Conservation (phyloP, 2,113 vertebrate species). For the Perccottus glenii region DNA sequence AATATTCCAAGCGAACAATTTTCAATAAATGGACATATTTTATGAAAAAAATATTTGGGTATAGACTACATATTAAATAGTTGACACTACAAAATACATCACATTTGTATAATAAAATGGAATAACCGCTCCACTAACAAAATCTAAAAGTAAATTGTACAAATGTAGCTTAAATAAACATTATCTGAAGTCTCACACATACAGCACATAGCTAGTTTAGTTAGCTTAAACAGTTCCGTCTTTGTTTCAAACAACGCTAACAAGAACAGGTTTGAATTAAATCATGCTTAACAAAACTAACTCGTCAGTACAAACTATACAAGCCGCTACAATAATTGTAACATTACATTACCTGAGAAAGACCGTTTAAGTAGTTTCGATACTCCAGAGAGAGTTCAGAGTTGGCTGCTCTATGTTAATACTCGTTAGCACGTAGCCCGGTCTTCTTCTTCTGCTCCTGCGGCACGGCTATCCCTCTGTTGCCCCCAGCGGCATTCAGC, state of each 20-base stretch:
- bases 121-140: too few species aligned
- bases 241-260: background rate
- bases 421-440: background rate
- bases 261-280: background rate
- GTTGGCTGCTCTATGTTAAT: background rate
- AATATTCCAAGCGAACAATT: constrained; percentile 12
- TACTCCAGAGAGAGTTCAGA: background rate
- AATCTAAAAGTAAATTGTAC: too few species aligned
- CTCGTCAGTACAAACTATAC: background rate
- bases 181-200: too few species aligned
- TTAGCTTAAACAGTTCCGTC: background rate
- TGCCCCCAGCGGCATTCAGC: too few species aligned
- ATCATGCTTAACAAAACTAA: background rate
- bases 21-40: too few species aligned
- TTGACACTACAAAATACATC: too few species aligned
- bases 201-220: background rate
- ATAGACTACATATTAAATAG: too few species aligned
- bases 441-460: background rate
- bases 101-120: too few species aligned
- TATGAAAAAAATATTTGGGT: too few species aligned
- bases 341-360: constrained; percentile 4
- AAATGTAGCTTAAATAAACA: too few species aligned
- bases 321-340: background rate
- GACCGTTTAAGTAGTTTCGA: background rate
- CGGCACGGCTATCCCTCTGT: too few species aligned